Percentiles rank a stretch among this genome's conserved stretches.
phyloP scores from a whole-genome alignment of 2,888 invertebrate genomes.

The Scaeva pyrastri region DNA sequence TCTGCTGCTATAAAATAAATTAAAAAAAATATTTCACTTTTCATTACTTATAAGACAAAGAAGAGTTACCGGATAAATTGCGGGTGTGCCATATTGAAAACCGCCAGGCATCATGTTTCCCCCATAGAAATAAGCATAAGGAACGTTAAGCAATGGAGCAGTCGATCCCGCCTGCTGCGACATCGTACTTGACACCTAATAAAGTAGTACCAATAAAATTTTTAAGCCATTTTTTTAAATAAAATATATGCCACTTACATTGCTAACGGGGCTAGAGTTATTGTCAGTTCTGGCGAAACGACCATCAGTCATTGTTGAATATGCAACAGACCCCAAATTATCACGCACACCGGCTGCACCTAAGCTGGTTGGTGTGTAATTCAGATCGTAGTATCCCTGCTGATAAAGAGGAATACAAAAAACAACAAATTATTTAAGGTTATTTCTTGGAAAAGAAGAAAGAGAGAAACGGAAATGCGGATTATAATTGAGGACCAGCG shows the following conservation, averaged over 20 bases:
- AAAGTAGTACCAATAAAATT: not conserved
- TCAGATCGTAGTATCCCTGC: slow-evolving; percentile 88
- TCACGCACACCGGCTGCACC: slow-evolving; percentile 87
- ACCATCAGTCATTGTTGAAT: slow-evolving; percentile 89
- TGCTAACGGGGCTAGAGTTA: slow-evolving; percentile 89
- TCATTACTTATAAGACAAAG: not conserved
- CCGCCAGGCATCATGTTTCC: slow-evolving; percentile 88
- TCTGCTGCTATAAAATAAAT: slow-evolving; percentile 85
- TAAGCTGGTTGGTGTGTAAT: slow-evolving; percentile 89
- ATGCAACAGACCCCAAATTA: slow-evolving; percentile 88
- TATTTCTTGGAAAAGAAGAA: slow-evolving; percentile 7
- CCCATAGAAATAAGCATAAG: slow-evolving; percentile 87
- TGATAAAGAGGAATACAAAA: slow-evolving; percentile 77
- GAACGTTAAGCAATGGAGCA: slow-evolving; percentile 84
- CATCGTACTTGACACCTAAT: slow-evolving; percentile 88
- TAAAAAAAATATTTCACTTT: slow-evolving; percentile 11
- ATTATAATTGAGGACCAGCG: slow-evolving; percentile 23
- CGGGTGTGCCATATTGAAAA: slow-evolving; percentile 89
- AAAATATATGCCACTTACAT: slow-evolving; percentile 79
- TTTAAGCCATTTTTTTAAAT: not conserved
- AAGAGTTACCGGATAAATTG: slow-evolving; percentile 88
- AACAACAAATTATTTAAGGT: slow-evolving; percentile 18
- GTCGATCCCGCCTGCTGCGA: slow-evolving; percentile 87
- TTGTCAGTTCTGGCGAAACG: slow-evolving; percentile 90
- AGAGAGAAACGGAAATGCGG: slow-evolving; percentile 42